Percentiles rank a stretch among this genome's conserved stretches.
phyloP scores from a whole-genome alignment of 2,888 invertebrate species.

The Lampropteryx suffumata region DNA sequence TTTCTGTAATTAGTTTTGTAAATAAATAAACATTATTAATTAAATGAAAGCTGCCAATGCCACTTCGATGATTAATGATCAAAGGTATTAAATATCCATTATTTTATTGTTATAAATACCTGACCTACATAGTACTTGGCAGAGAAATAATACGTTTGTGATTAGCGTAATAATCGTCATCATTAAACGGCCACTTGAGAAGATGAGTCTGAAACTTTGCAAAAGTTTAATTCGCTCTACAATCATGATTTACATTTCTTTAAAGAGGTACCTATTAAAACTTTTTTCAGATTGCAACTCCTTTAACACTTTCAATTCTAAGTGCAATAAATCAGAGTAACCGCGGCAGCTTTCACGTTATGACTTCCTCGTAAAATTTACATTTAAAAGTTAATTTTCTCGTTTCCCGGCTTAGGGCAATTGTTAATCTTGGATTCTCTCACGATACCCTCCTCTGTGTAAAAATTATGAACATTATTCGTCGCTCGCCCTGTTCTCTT shows the following conservation, averaged over 20 bases:
- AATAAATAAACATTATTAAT: too few relatives aligned
- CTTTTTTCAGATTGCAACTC: constrained; percentile 81
- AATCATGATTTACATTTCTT: constrained; percentile 79
- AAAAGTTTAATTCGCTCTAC: constrained; percentile 67
- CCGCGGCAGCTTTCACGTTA: constrained; percentile 80
- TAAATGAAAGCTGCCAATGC: constrained; percentile 4
- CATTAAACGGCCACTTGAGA: constrained; percentile 69
- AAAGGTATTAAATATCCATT: constrained; percentile 25
- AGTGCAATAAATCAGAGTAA: constrained; percentile 79
- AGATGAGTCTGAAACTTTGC: constrained; percentile 72
- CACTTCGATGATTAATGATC: constrained; percentile 12
- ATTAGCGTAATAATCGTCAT: constrained; percentile 61
- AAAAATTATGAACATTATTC: constrained; percentile 62
- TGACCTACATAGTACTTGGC: constrained; percentile 32
- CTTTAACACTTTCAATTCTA: constrained; percentile 81
- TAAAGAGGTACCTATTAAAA: constrained; percentile 82
- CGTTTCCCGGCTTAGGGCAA: constrained; percentile 69
- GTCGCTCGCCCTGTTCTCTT: constrained; percentile 36
- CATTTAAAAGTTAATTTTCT: constrained; percentile 82
- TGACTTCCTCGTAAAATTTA: constrained; percentile 82
- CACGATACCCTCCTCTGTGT: constrained; percentile 50
- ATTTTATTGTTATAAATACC: constrained; percentile 23
- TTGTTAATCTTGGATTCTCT: constrained; percentile 76
- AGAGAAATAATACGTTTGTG: constrained; percentile 56
- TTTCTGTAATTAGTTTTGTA: too few relatives aligned